Conservation (phyloP, 2,888 invertebrate species). For the Perizoma affinitatum region DNA sequence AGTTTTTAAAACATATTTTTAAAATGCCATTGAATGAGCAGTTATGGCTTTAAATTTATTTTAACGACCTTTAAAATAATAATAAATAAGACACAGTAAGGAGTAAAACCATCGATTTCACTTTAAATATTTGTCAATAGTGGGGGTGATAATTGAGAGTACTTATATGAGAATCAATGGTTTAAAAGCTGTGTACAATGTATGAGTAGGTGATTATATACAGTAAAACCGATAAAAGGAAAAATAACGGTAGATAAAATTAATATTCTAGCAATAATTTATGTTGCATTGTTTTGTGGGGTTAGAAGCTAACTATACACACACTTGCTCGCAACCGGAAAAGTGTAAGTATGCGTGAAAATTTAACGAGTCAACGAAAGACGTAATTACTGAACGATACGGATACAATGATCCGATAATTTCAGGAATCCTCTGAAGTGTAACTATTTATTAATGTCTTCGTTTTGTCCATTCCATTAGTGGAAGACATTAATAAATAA, state of each 20-base stretch:
- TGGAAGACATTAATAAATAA: conserved; percentile 26
- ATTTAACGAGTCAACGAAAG: conserved; percentile 59
- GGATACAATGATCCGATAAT: conserved; percentile 22
- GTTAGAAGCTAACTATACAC: conserved; percentile 21
- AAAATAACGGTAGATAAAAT: no score
- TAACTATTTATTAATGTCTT: conserved; percentile 2
- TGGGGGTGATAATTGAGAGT: conserved; percentile 10
- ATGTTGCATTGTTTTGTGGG: conserved; percentile 1
- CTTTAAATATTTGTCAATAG: conserved; percentile 27
- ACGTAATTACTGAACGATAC: conserved; percentile 29
- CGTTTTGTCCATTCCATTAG: no score
- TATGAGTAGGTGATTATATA: conserved; percentile 25
- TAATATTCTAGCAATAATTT: no score
- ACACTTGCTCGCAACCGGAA: conserved; percentile 53
- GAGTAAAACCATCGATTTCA: conserved; percentile 33
- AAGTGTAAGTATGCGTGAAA: conserved; percentile 61
- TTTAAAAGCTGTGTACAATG: conserved; percentile 8
- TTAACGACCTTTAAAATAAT: conserved; percentile 1
- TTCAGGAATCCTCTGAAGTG: conserved; percentile 19
- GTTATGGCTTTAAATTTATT: conserved; percentile 20
- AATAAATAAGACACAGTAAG: not conserved
- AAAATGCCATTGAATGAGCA: conserved; percentile 35
- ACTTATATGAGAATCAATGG: conserved; percentile 22
- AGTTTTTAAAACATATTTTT: conserved; percentile 32
- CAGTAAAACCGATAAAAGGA: conserved; percentile 1